phyloP scores from a whole-genome alignment of 2,888 invertebrate genomes.

The Lumbricus terrestris region DNA sequence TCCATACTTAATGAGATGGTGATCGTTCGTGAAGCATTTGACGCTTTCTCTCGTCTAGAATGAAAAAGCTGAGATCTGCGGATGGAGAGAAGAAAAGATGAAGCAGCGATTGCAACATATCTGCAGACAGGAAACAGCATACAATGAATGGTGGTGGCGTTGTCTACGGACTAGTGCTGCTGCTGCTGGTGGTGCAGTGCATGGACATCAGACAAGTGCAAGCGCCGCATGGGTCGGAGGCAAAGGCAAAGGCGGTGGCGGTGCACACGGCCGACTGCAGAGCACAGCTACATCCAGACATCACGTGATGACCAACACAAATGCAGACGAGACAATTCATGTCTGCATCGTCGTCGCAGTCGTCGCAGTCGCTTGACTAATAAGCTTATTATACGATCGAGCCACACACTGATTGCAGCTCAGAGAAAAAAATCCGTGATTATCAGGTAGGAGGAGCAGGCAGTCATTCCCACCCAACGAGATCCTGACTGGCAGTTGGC shows the following conservation, averaged over 20 bases:
- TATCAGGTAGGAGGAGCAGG: conserved; percentile 17
- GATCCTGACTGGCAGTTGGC: neutral
- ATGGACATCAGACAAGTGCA: conserved; percentile 4
- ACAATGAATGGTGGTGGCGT: neutral
- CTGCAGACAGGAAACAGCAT: neutral
- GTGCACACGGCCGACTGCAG: neutral
- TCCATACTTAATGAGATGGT: conserved; percentile 10
- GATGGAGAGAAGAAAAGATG: neutral
- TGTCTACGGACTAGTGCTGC: neutral
- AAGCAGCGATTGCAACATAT: neutral
- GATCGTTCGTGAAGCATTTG: neutral
- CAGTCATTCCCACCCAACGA: conserved; percentile 7
- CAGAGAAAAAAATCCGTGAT: neutral
- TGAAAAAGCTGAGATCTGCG: neutral
- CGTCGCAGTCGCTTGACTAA: neutral
- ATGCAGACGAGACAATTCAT: conserved; percentile 13
- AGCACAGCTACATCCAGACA: conserved; percentile 10
- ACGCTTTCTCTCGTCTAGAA: neutral
- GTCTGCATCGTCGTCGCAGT: too few species aligned
- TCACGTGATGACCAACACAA: conserved; percentile 3
- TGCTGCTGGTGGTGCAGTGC: neutral
- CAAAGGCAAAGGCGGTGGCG: neutral
- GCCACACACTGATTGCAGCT: conserved; percentile 12
- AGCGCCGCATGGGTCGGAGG: neutral
- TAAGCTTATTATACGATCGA: conserved; percentile 13